These are phyloP conservation scores for Diorhabda sublineata DNA, from an alignment of 1,140 invertebrate genomes.

Conservation along the genomic window DNA sequence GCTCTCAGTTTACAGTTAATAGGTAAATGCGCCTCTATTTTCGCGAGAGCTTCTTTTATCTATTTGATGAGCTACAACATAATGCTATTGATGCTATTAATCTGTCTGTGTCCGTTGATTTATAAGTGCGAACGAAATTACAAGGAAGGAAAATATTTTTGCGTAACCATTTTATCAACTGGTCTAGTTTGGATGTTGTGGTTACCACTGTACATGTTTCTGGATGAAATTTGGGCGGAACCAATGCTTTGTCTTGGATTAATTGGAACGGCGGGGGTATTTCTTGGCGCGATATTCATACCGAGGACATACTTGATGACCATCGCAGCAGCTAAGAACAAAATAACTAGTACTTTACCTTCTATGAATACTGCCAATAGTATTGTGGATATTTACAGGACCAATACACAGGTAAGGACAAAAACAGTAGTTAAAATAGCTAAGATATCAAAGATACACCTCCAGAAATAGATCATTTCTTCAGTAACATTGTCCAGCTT, in stretches of 20 bases:
- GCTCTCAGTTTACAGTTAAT: constrained; percentile 51
- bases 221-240: constrained; percentile 53
- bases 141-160: constrained; percentile 55
- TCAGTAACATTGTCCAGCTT: no score
- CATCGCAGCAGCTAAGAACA: constrained; percentile 51
- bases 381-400: constrained; percentile 41
- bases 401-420: constrained; percentile 32
- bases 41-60: constrained; percentile 46
- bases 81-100: constrained; percentile 51
- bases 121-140: constrained; percentile 60
- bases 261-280: constrained; percentile 52
- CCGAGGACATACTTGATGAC: constrained; percentile 60
- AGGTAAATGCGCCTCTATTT: constrained; percentile 47
- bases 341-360: constrained; percentile 50
- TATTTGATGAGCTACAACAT: constrained; percentile 53
- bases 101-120: constrained; percentile 53
- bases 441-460: no score
- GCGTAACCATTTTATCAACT: constrained; percentile 48
- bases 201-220: constrained; percentile 49
- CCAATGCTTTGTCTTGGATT: constrained; percentile 56
- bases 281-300: constrained; percentile 56
- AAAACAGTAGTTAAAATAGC: no score
- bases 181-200: constrained; percentile 53
- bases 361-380: constrained; percentile 42
- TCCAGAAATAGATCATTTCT: no score